Base-by-base conservation (phyloP, 2,888 invertebrate species). In the Melipona beecheii region DNA sequence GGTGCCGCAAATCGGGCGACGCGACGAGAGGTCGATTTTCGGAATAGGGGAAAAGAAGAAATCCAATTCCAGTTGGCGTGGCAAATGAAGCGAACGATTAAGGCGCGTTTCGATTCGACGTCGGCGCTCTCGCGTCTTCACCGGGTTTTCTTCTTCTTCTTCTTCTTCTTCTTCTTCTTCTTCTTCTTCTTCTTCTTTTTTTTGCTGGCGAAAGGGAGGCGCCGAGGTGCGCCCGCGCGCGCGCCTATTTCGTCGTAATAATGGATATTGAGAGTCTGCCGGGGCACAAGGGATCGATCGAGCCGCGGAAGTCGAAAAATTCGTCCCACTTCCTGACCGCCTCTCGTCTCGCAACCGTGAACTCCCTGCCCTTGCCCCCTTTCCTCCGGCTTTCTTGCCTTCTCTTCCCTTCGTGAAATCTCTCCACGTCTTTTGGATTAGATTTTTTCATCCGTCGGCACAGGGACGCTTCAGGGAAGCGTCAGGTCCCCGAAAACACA, bases 241-340 rank as follows among this genome's bases (percentile, higher is more conserved):
- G 68, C 78, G 78, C 31, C 69, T 50, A 60, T 82, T 80, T 79
- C 77, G 81, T 31, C 79, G 82, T 77, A 82, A 86, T 86, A 86
- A 87, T 86, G 87, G 80, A 86, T 84, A 88, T 87, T 81, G 86
- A 83, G 86, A 86, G 82, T 77, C 75, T 75, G 84, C 82, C 77
- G 75, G 78, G 86, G 84, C 81, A 85, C 87, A 77, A 65, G 84
- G 87, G 86, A 88, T 88, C 87, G 87, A 88, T 88, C 84, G 86
- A 88, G 87, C 84, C 79, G 78, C 89, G 91, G 90, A 90, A 88
- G 90, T 89, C 79, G 78, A 87, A 87, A 89, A 86, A 89, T 89
- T 87, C 85, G 90, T 85, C 85, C 87, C 87, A 88, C 87, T 86
- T 91, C 86, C 87, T 86, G 82, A 77, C 87, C 72, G 84, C 76